These are phyloP conservation scores for Cheilinus undulatus DNA, from an alignment of 2,113 vertebrate species.

Conservation along the genomic window DNA sequence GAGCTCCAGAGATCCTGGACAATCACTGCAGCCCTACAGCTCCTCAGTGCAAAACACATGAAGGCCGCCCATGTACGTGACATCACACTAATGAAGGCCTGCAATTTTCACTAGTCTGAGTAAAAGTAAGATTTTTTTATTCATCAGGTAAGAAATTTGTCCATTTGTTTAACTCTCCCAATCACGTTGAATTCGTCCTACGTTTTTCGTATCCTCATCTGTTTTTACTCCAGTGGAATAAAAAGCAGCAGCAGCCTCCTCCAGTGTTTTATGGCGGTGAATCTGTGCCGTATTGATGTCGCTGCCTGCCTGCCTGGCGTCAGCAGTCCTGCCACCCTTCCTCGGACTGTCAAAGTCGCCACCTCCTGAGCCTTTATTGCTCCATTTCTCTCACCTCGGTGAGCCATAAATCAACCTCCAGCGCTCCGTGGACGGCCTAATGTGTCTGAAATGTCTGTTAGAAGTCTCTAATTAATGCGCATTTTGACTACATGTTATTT, in stretches of 20 bases:
- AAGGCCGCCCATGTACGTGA: too few relatives aligned
- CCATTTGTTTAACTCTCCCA: too few relatives aligned
- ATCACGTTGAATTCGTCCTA: too few relatives aligned
- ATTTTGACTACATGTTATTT: constrained; percentile 21
- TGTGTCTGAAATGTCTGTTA: constrained; percentile 41
- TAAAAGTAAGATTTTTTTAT: too few relatives aligned
- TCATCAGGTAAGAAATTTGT: too few relatives aligned
- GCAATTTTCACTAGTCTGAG: too few relatives aligned
- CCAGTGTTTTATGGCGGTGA: not conserved
- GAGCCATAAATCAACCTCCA: constrained; percentile 44
- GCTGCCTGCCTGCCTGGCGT: constrained; percentile 72
- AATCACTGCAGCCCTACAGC: too few relatives aligned
- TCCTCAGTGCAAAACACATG: too few relatives aligned
- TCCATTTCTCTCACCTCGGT: constrained; percentile 55
- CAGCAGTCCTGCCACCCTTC: constrained; percentile 66
- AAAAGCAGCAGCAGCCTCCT: not conserved
- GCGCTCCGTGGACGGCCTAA: constrained; percentile 10
- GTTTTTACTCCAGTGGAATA: not conserved
- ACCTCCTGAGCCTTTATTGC: constrained; percentile 61
- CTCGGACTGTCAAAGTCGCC: constrained; percentile 56
- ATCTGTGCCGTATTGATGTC: constrained; percentile 12
- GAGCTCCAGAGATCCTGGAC: too few relatives aligned
- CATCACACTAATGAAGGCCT: too few relatives aligned
- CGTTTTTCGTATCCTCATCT: too few relatives aligned
- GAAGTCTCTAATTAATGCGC: constrained; percentile 22